Base-by-base conservation (phyloP, 2,888 invertebrate genomes). In the Drosophila conformis region DNA sequence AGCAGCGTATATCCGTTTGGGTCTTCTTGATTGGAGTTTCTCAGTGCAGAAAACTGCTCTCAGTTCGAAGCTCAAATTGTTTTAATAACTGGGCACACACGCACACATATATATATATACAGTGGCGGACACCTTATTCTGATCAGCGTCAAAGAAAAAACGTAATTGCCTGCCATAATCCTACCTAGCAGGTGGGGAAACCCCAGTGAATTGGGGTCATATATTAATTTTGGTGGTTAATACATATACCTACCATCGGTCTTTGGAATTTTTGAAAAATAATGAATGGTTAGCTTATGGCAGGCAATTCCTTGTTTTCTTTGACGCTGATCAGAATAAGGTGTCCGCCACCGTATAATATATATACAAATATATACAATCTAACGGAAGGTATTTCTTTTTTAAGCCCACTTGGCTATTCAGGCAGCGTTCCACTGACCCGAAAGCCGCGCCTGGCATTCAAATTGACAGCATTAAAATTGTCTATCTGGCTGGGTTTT, bases 401-500 rank as follows among this genome's bases (percentile, higher is more conserved):
- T 57, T 33, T 15, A 13, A 10, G 15, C 31, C 42, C 57, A 78
- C 87, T 90, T 85, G 73, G 46, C 56, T 86, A 85, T 86, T 87
- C 85, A 80, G 72, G 49, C 31, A 52, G 27, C 87, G 77, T 82
- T 51, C 59, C 52, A 49, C 64, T 72, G 64, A 67, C 52, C 80
- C 69, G 29, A 64, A 64, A 64, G 58, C 64, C 66, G 78, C 73
- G 87, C 60, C 71, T 70, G 78, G 90, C 87, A 86, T 86, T 86
- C 83, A 90, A 90, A 86, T 86, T 90, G 85, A 74, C 74, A 71
- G 62, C 71, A 76, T 79, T 71, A 78, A 63, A 67, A 36, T 67
- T 68, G 71, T 62, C 69, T 54, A 65, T 85, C 70, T 64, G 69
- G 63, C 65, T 53, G 59, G 35, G 31, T 11, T 36, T 27, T 38